phyloP scores from a whole-genome alignment of 2,888 invertebrate species.

The Microchrysa polita region DNA sequence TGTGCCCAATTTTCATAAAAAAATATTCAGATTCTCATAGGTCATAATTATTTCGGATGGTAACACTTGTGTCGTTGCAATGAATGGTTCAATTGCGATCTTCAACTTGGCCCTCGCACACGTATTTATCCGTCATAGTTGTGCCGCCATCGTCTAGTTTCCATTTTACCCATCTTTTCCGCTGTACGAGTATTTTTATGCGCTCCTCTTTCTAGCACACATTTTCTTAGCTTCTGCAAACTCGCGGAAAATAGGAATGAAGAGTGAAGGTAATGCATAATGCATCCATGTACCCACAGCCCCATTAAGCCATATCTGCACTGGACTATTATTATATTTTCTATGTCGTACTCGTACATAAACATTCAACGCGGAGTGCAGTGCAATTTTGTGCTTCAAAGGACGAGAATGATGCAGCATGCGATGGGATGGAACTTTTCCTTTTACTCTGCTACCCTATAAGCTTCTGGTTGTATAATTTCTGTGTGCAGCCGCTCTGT shows the following conservation, averaged over 20 bases:
- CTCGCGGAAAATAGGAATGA: background rate
- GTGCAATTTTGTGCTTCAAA: background rate
- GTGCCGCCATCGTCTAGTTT: background rate
- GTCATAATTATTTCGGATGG: too few species aligned
- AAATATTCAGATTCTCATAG: too few species aligned
- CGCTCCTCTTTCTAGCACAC: constrained; percentile 16
- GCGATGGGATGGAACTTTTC: constrained; percentile 35
- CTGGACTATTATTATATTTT: too few species aligned
- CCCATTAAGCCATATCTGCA: background rate
- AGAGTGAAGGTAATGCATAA: too few species aligned
- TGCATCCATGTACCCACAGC: constrained; percentile 21
- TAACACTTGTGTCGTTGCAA: background rate
- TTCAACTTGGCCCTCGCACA: constrained; percentile 42
- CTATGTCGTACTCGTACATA: too few species aligned
- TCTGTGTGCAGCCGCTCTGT: background rate
- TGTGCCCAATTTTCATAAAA: too few species aligned
- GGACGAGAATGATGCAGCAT: background rate
- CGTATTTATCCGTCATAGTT: background rate
- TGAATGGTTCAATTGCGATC: constrained; percentile 30
- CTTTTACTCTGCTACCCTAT: constrained; percentile 30
- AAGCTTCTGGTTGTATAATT: too few species aligned
- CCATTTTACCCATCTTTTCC: constrained; percentile 18
- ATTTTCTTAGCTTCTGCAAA: background rate
- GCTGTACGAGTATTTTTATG: too few species aligned
- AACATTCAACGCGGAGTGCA: constrained; percentile 8